These are phyloP conservation scores for Cydia strobilella DNA, from an alignment of 1,140 invertebrate genomes.

Conservation along the genomic window DNA sequence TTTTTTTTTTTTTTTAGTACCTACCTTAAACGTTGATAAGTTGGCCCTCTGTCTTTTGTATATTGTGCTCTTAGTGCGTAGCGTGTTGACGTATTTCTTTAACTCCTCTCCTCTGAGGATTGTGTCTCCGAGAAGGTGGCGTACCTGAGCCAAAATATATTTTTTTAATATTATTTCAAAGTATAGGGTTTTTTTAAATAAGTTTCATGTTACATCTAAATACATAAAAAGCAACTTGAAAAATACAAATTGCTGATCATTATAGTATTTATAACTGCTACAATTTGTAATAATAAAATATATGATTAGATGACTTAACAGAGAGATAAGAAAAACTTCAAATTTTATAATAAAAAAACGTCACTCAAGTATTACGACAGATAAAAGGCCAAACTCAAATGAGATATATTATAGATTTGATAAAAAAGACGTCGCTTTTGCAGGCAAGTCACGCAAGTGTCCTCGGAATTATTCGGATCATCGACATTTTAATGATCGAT, in stretches of 20 bases:
- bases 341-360: neutral
- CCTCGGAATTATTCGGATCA: slow-evolving; percentile 45
- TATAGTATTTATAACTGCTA: no score
- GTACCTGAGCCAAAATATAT: slow-evolving; percentile 52
- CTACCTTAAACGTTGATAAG: slow-evolving; percentile 85
- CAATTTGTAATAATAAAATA: neutral
- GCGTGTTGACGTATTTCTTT: slow-evolving; percentile 89
- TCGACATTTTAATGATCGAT: slow-evolving; percentile 58
- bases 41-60: slow-evolving; percentile 90
- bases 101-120: slow-evolving; percentile 90
- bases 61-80: slow-evolving; percentile 88
- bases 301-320: neutral
- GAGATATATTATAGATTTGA: slow-evolving; percentile 32
- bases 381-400: neutral
- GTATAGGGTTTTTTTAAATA: no score
- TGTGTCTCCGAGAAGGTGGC: slow-evolving; percentile 76
- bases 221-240: no score
- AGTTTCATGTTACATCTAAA: no score
- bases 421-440: slow-evolving; percentile 48
- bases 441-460: slow-evolving; percentile 54
- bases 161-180: no score
- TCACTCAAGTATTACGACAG: neutral
- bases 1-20: slow-evolving; percentile 18
- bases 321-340: neutral
- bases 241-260: no score